Conservation (phyloP, 1,140 invertebrate species). For the Eriocheir sinensis region DNA sequence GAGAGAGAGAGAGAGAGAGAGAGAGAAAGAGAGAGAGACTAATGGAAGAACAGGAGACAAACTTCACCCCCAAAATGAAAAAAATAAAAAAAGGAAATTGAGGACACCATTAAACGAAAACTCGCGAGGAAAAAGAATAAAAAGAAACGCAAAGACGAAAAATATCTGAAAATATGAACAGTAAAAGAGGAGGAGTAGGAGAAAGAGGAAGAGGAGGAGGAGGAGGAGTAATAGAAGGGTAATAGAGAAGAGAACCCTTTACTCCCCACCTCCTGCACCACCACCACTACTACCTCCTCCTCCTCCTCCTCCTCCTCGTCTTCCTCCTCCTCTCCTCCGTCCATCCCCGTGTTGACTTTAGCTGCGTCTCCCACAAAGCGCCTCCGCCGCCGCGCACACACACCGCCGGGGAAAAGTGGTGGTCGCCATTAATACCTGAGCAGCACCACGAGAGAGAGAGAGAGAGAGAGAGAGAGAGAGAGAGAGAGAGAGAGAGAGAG, state of each 20-base stretch:
- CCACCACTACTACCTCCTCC: not conserved
- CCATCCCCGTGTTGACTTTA: not conserved
- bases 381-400: not conserved
- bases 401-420: conserved; percentile 19
- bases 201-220: not conserved
- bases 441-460: not conserved
- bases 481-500: not conserved
- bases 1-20: not conserved
- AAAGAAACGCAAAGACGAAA: not conserved
- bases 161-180: not conserved
- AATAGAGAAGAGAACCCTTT: conserved; percentile 24
- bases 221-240: conserved; percentile 5
- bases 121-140: not conserved
- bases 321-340: not conserved
- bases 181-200: not conserved
- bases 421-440: conserved; percentile 14
- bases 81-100: not conserved
- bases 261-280: not conserved
- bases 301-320: too few relatives aligned
- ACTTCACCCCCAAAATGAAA: not conserved
- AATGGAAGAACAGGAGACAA: not conserved
- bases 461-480: conserved; percentile 22
- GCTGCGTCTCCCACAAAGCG: not conserved
- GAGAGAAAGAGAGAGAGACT: not conserved
- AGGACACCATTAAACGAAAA: too few relatives aligned